These are phyloP conservation scores for Megalops atlanticus DNA, from an alignment of 2,113 vertebrate genomes.

Conservation along the genomic window DNA sequence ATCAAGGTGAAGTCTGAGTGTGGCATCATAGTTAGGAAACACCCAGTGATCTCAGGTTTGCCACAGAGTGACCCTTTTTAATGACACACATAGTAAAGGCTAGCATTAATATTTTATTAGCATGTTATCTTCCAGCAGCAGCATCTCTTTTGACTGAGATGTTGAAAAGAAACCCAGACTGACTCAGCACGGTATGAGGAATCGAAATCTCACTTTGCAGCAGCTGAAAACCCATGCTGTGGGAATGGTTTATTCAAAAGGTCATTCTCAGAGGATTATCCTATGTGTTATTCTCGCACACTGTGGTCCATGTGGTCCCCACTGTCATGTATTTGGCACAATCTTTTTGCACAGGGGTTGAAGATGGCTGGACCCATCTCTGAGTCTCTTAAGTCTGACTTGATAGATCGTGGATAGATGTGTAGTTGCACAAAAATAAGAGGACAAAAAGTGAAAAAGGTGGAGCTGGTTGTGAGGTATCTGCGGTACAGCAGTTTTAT, in stretches of 20 bases:
- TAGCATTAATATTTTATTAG: not conserved
- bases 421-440: too few species aligned
- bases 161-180: not conserved
- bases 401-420: too few species aligned
- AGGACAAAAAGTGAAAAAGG: too few species aligned
- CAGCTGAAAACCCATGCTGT: not conserved
- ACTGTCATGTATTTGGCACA: not conserved
- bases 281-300: not conserved
- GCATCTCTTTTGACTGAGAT: not conserved
- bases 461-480: too few species aligned
- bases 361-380: not conserved
- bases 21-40: not conserved
- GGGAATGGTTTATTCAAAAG: slow-evolving; percentile 8
- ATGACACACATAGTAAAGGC: not conserved
- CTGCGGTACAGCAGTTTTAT: too few species aligned
- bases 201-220: not conserved
- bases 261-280: not conserved
- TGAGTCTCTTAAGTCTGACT: too few species aligned
- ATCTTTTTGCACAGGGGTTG: not conserved
- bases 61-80: not conserved
- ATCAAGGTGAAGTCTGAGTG: not conserved
- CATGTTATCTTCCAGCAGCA: not conserved
- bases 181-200: not conserved
- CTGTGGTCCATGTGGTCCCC: not conserved
- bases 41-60: not conserved